Base-by-base conservation (phyloP, 2,113 vertebrate species). In the Fregata magnificens region DNA sequence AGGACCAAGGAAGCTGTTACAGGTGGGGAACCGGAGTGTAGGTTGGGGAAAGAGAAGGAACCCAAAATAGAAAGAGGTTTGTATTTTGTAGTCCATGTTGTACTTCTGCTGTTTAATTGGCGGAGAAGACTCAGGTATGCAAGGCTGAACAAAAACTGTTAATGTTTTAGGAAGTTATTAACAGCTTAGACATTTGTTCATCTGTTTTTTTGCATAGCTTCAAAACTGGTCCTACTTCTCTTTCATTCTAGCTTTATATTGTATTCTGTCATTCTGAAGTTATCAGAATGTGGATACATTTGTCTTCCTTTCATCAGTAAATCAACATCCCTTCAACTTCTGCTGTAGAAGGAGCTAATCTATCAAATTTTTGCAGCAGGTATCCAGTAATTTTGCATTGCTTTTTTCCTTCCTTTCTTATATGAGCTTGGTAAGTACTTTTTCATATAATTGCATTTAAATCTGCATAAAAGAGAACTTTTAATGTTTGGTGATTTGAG, bases 361-460 rank as follows among this genome's bases (percentile, higher is more conserved):
- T 87, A 42, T 96, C 84, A 89, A 58, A 93, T 34, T 47, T 83
- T 92, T 69, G 49, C 61, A 93, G 82, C 19, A 82, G n/a, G 7
- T 88, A 72, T 66, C 47, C 42, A 49, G 42, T 79, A 70, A 59
- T 73, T 95, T 79, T 67, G 21, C 21, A 9, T 21, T 85, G 32
- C 0, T 45, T 56, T 52, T 78, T 32, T 12, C 18, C 17, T 52
- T 87, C 45, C n/a, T 72, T 93, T 66, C 12, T 81, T 74, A 17
- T 55, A 21, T 88, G 19, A 67, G 42, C 78, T 94, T 45, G 8
- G 4, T 24, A 58, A 65, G n/a, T 62, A 38, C 3, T 16, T 67
- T 88, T 82, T 49, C 5, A 9, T 77, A 6, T 34, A 81, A 28
- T 42, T 62, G 10, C 22, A 32, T 65, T 80, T 56, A 71, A 74